Evolutionary conservation across 2,888 invertebrate species (phyloP).

Genomic region (Saturnia japonica): DNA sequence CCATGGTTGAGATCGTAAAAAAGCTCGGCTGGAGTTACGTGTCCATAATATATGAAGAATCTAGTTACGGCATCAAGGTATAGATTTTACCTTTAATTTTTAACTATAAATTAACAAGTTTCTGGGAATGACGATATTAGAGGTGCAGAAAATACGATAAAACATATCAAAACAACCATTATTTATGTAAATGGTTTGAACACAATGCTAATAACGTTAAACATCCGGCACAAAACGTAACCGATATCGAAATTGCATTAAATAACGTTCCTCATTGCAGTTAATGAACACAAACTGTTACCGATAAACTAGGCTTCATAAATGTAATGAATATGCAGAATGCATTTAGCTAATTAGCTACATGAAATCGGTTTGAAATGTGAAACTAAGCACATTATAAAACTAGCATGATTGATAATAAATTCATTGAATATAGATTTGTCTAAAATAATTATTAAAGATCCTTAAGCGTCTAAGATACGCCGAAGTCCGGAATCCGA

Average conservation of each 20-base stretch:
- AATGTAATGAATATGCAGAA: not conserved
- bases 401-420: not conserved
- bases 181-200: not conserved
- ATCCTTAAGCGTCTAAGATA: not conserved
- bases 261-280: constrained; percentile 2
- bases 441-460: not conserved
- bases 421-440: not conserved
- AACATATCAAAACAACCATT: not conserved
- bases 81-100: constrained; percentile 21
- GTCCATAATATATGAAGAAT: constrained; percentile 97
- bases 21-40: constrained; percentile 96
- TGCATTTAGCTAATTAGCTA: not conserved
- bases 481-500: not conserved
- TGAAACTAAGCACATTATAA: not conserved
- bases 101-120: not conserved
- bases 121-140: not conserved
- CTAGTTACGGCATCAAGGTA: constrained; percentile 97
- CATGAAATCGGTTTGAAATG: not conserved
- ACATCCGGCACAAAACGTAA: not conserved
- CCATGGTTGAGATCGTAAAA: constrained; percentile 96
- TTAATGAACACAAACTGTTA: not conserved
- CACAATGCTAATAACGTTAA: not conserved
- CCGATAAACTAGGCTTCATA: not conserved
- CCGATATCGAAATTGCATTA: constrained; percentile 1
- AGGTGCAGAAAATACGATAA: not conserved